Percentiles rank a stretch among this genome's conserved stretches.
Evolutionary conservation across 2,888 invertebrate genomes (phyloP).

Genomic region (Hymenopus coronatus): DNA sequence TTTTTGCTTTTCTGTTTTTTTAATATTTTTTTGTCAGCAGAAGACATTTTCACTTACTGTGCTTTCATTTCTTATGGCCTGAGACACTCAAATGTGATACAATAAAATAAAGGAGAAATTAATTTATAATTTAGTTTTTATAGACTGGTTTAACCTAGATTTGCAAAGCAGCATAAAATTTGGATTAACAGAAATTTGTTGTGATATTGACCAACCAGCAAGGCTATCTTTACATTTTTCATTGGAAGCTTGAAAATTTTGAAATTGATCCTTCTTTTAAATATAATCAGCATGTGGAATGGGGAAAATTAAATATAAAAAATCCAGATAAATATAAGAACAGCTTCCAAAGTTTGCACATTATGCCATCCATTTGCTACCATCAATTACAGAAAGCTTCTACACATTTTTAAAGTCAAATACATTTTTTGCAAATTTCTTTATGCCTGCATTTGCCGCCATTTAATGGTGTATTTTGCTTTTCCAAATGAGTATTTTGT

Average conservation of each 20-base stretch:
- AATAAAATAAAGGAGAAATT: background rate
- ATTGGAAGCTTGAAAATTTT: background rate
- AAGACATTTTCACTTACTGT: slow-evolving; percentile 8
- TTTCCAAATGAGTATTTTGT: background rate
- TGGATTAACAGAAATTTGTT: background rate
- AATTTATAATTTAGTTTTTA: background rate
- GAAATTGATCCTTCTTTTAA: background rate
- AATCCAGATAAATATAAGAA: background rate
- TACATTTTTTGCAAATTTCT: background rate
- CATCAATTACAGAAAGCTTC: background rate
- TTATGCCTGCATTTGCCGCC: background rate
- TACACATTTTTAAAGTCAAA: background rate
- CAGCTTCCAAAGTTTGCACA: background rate
- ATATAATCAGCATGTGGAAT: background rate
- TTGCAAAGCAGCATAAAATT: background rate
- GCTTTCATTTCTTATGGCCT: background rate
- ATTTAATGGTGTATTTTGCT: background rate
- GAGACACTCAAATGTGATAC: background rate
- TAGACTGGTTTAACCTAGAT: background rate
- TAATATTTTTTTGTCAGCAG: background rate
- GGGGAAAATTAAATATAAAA: background rate
- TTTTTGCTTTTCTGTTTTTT: background rate
- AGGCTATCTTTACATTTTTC: background rate
- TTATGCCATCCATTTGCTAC: background rate
- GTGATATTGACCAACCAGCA: background rate